Evolutionary conservation across 2,797 vertebrate species (phyloP), one percentile per base, ranked within the genome.

Genomic region (Eurystomus glaucurus): DNA sequence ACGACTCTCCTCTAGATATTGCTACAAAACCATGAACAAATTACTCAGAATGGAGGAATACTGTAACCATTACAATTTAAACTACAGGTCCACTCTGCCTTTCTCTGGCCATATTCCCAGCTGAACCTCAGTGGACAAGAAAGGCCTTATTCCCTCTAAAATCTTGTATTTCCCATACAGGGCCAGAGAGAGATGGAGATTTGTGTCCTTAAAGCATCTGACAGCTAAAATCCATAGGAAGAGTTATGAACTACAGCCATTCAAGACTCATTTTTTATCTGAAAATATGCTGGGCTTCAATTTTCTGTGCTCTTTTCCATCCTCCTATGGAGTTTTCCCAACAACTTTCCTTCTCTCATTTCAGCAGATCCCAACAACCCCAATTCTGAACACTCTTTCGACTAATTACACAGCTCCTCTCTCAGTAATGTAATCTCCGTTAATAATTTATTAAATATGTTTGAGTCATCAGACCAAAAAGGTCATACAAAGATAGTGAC

Each of bases 381-480:
- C 17, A 23, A 37, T 85, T 81, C 90, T 70, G 78, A 87, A 57
- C 48, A 23, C 45, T 57, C 81, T 33, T 82, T 39, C 69, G 54
- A 33, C 28, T 96, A 85, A 94, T 83, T 52, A 85, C 68, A 20
- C 72, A 75, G 70, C 69, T 95, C 57, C 61, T 84, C 77, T 91
- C 79, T 82, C 87, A 78, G 60, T 74, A 82, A 91, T 70, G 83
- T 70, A 74, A 81, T 81, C 77, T 66, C 66, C 0, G 0, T 90
- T 93, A 81, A 96, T 95, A 85, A 96, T 95, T 93, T 77, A 93
- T 96, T 82, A 86, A 90, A 83, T 81, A 54, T 14, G 45, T 74
- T 88, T 79, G 80, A 95, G 75, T 86, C 94, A 93, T 92, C 71
- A 65, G 68, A 96, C 74, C 93, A 54, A 71, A 90, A 87, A 85